phyloP scores from a whole-genome alignment of 1,140 invertebrate species.

The Anthonomus grandis region DNA sequence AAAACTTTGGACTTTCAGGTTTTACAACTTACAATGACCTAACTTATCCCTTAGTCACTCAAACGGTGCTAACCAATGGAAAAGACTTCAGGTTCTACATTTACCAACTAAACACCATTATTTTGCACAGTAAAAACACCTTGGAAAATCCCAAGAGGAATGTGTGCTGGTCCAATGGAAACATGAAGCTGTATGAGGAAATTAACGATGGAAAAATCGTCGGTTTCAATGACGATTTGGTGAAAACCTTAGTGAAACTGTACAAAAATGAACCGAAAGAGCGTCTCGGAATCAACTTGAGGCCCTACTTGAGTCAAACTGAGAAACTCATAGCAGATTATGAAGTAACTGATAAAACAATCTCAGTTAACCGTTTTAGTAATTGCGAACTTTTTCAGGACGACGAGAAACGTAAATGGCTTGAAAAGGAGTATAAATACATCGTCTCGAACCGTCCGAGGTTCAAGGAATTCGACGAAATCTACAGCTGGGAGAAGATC shows the following conservation, averaged over 20 bases:
- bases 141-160: constrained; percentile 69
- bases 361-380: not conserved
- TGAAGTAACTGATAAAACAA: constrained; percentile 33
- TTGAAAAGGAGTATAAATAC: constrained; percentile 66
- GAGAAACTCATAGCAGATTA: constrained; percentile 65
- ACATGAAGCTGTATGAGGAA: constrained; percentile 70
- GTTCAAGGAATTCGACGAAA: constrained; percentile 60
- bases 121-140: constrained; percentile 59
- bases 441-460: constrained; percentile 62
- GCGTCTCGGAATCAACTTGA: constrained; percentile 62
- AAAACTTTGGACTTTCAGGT: constrained; percentile 51
- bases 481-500: constrained; percentile 73
- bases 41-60: constrained; percentile 82
- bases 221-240: constrained; percentile 77
- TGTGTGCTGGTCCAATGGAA: constrained; percentile 73
- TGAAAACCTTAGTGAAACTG: constrained; percentile 71
- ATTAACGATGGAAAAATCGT: constrained; percentile 69
- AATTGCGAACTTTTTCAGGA: constrained; percentile 41
- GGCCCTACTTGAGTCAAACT: constrained; percentile 65
- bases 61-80: constrained; percentile 83
- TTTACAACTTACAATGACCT: constrained; percentile 84
- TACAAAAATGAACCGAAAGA: constrained; percentile 67
- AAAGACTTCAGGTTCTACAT: constrained; percentile 76
- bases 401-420: constrained; percentile 61
- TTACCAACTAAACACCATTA: constrained; percentile 86